Percentiles rank a stretch among this genome's conserved stretches.
Evolutionary conservation across 2,888 invertebrate species (phyloP).

Genomic region (Lasioglossum morio): DNA sequence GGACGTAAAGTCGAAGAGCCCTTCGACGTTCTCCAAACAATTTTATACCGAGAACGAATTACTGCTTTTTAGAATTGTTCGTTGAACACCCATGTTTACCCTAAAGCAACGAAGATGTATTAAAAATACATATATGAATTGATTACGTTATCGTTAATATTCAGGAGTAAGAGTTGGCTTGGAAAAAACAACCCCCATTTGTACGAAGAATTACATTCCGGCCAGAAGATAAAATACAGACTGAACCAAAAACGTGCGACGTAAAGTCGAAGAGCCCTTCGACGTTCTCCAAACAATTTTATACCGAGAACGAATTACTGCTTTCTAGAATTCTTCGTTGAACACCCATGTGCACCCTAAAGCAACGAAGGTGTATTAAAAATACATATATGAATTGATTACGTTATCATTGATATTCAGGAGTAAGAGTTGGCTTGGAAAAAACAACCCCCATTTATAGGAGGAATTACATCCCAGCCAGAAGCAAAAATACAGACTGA

Average conservation of each 20-base stretch:
- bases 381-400: neutral
- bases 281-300: too few relatives aligned
- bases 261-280: too few relatives aligned
- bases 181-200: conserved; percentile 76
- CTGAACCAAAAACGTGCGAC: conserved; percentile 43
- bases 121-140: neutral
- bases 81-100: too few relatives aligned
- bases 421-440: conserved; percentile 70
- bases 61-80: neutral
- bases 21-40: too few relatives aligned
- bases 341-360: too few relatives aligned
- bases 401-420: neutral
- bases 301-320: neutral
- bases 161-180: conserved; percentile 66
- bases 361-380: too few relatives aligned
- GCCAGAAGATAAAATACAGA: conserved; percentile 50
- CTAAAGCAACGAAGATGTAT: too few relatives aligned
- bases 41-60: neutral
- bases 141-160: too few relatives aligned
- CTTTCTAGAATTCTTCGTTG: too few relatives aligned
- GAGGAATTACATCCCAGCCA: conserved; percentile 75
- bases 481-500: conserved; percentile 45
- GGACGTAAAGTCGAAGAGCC: neutral
- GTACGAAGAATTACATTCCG: conserved; percentile 78
- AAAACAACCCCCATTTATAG: conserved; percentile 77